phyloP scores from a whole-genome alignment of 2,113 vertebrate species.

The Oncorhynchus nerka region DNA sequence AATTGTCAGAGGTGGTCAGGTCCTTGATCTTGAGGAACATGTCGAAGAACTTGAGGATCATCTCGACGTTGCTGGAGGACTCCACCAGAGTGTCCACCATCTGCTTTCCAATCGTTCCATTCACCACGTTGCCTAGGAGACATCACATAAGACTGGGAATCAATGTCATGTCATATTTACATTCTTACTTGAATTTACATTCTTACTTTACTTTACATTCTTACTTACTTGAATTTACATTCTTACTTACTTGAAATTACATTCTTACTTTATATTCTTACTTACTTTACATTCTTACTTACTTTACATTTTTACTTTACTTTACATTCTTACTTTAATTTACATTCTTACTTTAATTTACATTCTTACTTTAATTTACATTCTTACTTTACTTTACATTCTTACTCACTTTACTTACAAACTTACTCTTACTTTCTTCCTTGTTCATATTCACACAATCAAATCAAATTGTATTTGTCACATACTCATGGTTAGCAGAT shows the following conservation, averaged over 20 bases:
- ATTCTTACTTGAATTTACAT: not conserved
- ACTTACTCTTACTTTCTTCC: not conserved
- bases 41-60: constrained; percentile 98
- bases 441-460: not conserved
- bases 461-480: no score
- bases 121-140: constrained; percentile 90
- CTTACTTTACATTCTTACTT: no score
- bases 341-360: no score
- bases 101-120: constrained; percentile 98
- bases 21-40: constrained; percentile 99
- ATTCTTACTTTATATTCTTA: no score
- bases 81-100: constrained; percentile 98
- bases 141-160: not conserved
- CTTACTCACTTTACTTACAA: not conserved
- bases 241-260: no score
- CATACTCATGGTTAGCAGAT: no score
- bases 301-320: no score
- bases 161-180: not conserved
- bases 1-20: constrained; percentile 92
- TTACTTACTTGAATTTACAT: no score
- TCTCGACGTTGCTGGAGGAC: constrained; percentile 95
- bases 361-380: no score
- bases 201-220: not conserved
- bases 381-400: no score
- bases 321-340: not conserved